Conservation (phyloP, 2,888 invertebrate genomes). For the Rhorus exstirpatorius region DNA sequence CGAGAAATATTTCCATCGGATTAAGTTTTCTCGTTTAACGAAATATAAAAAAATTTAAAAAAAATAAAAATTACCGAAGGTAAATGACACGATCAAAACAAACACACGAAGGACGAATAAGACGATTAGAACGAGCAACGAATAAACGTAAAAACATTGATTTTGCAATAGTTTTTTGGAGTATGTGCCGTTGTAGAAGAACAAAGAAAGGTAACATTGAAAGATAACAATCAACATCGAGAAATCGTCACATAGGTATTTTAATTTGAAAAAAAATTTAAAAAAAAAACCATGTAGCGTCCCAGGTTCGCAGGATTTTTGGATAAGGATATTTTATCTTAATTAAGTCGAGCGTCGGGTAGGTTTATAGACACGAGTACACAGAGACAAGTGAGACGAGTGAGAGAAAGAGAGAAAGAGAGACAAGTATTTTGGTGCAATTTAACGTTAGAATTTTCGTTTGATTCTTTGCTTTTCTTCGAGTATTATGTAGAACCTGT, state of each 20-base stretch:
- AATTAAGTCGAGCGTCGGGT: conserved; percentile 16
- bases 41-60: not conserved
- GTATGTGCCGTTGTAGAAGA: conserved; percentile 12
- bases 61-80: conserved; percentile 1
- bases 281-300: conserved; percentile 1
- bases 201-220: conserved; percentile 33
- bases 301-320: conserved; percentile 22
- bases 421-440: conserved; percentile 58
- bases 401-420: conserved; percentile 2
- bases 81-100: conserved; percentile 4
- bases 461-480: conserved; percentile 15
- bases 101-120: conserved; percentile 39
- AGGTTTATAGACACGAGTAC: conserved; percentile 52
- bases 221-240: conserved; percentile 49
- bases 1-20: too few relatives aligned
- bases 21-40: too few relatives aligned
- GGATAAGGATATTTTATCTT: conserved; percentile 16
- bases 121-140: conserved; percentile 56
- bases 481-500: conserved; percentile 40
- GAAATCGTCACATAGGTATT: conserved; percentile 18
- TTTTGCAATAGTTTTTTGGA: conserved; percentile 27
- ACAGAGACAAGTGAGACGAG: conserved; percentile 57
- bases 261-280: not conserved
- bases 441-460: conserved; percentile 32
- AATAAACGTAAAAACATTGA: conserved; percentile 25